A percentile compares a stretch with the other conserved stretches of the same genome.
phyloP scores from a whole-genome alignment of 2,797 vertebrate species.

The Nyctibius grandis region DNA sequence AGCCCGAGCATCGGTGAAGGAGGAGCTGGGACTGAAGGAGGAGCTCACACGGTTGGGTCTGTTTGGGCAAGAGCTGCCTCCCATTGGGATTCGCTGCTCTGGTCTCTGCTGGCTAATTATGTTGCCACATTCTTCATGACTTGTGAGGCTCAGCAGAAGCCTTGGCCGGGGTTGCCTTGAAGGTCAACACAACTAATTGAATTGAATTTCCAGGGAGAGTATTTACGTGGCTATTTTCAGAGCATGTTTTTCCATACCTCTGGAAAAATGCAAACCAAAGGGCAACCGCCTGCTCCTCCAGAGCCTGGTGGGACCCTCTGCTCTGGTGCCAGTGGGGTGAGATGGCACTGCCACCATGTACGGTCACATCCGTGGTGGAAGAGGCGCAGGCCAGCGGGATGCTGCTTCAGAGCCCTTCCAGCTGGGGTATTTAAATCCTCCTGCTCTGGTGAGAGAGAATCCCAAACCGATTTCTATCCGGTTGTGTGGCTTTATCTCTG shows the following conservation, averaged over 20 bases:
- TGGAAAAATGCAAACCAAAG: neutral
- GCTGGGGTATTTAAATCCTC: neutral
- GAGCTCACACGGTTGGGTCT: accelerated
- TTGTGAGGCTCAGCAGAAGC: neutral
- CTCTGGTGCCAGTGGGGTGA: accelerated
- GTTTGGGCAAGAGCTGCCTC: neutral
- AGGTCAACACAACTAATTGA: neutral
- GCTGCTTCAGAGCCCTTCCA: neutral
- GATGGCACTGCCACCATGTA: neutral
- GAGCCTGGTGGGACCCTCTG: neutral
- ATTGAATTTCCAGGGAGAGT: neutral
- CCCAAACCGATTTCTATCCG: neutral
- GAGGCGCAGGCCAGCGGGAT: neutral
- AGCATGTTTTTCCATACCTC: neutral
- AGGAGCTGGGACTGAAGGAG: neutral
- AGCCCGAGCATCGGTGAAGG: accelerated
- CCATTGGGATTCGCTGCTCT: accelerated
- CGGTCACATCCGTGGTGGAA: neutral
- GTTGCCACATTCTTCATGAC: neutral
- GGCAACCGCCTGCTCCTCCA: neutral
- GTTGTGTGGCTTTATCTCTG: neutral
- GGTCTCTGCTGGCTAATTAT: neutral
- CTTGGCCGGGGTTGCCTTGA: neutral
- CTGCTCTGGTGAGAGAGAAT: neutral
- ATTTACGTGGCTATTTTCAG: neutral